Conservation (phyloP, 2,113 vertebrate genomes). For the Peromyscus maniculatus region DNA sequence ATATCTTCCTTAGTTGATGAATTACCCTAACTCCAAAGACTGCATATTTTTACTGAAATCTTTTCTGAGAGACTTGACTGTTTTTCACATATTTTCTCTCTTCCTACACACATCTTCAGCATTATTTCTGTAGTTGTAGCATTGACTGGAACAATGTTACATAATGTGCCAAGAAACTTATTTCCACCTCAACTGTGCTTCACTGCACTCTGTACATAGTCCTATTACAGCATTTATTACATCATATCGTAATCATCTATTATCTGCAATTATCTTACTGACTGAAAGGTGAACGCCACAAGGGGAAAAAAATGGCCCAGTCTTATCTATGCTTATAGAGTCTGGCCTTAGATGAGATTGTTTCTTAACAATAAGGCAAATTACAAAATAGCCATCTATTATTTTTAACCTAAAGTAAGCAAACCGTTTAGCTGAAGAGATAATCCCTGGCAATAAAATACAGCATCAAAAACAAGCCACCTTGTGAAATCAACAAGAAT, state of each 20-base stretch:
- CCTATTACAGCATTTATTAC: not conserved
- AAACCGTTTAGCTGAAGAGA: not conserved
- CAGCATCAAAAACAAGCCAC: not conserved
- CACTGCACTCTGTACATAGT: not conserved
- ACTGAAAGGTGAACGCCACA: conserved; percentile 44
- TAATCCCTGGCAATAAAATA: conserved; percentile 31
- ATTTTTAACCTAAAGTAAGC: conserved; percentile 60
- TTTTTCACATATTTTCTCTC: conserved; percentile 75
- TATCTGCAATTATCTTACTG: conserved; percentile 46
- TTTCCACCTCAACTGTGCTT: conserved; percentile 15
- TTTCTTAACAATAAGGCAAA: conserved; percentile 56
- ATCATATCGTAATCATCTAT: conserved; percentile 1
- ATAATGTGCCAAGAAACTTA: conserved; percentile 58
- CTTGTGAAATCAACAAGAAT: conserved; percentile 10
- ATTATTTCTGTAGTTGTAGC: conserved; percentile 50
- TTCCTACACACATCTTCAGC: conserved; percentile 60
- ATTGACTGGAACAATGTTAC: conserved; percentile 46
- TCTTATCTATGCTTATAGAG: conserved; percentile 21
- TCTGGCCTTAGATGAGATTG: not conserved
- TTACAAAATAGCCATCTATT: conserved; percentile 45
- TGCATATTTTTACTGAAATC: conserved; percentile 26
- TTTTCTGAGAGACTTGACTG: conserved; percentile 65
- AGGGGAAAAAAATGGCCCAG: conserved; percentile 20
- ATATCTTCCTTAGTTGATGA: conserved; percentile 42
- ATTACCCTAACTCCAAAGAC: conserved; percentile 58